Evolutionary conservation across 2,888 invertebrate species (phyloP), one percentile per base, ranked within the genome.

Genomic region (Daptonema setosum): DNA sequence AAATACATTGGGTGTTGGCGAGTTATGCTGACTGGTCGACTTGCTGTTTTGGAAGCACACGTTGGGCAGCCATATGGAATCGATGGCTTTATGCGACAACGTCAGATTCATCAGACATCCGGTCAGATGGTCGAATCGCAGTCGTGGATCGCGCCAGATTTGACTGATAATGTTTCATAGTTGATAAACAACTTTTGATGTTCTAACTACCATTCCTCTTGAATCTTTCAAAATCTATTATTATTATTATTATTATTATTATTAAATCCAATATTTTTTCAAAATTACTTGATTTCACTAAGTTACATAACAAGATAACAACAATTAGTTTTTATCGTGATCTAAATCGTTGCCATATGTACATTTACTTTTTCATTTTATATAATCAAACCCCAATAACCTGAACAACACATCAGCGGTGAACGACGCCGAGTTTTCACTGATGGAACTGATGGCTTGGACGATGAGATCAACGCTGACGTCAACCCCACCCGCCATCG

Each of bases 41-140:
- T 60, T 60, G 51, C 45, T 50, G 56, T 58, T 60, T 22, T 57
- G 57, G 51, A 61, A 61, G 53, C 58, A 56, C 22, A 59, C 59
- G 52, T 61, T 61, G 0, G 68, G 68, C 1, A 68, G 60, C 68
- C 68, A 68, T 28, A 68, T 66, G 28, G 58, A 59, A 51, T 68
- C 68, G 30, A 68, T 64, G 63, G 63, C 64, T 20, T 64, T 59
- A 54, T 67, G 64, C 8, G 64, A 56, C 20, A 63, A 47, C 17
- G 60, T 63, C 17, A 63, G 51, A 52, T 63, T 63, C 50, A 60
- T 59, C 25, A 63, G 52, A n/a, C 52, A 54, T 48, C 14, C 17
- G 17, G 61, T 61, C 43, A 58, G 43, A 51, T 61, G 52, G 50
- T 60, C 60, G 54, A 58, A 61, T 11, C 55, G 54, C 35, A 61